phyloP scores from a whole-genome alignment of 2,113 vertebrate genomes.

The Halcyon senegalensis region DNA sequence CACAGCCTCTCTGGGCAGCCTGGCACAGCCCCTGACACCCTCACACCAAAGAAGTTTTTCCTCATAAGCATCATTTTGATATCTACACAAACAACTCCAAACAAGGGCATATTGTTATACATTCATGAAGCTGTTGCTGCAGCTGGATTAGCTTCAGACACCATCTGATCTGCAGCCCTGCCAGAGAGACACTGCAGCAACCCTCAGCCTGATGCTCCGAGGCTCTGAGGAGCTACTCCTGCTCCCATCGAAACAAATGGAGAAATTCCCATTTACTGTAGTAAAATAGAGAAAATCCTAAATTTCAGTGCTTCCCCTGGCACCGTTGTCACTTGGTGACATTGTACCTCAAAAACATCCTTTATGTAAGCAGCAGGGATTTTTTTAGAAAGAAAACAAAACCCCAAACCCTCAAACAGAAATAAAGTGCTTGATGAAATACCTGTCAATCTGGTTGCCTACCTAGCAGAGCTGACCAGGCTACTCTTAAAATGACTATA shows the following conservation, averaged over 20 bases:
- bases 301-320: neutral
- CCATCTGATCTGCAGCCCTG: neutral
- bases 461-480: neutral
- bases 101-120: neutral
- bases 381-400: neutral
- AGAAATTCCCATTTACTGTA: neutral
- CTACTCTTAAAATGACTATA: neutral
- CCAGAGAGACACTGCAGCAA: neutral
- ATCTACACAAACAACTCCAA: neutral
- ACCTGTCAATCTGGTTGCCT: neutral
- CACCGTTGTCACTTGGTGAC: neutral
- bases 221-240: neutral
- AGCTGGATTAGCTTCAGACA: neutral
- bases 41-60: neutral
- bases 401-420: neutral
- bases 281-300: neutral
- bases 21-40: neutral
- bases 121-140: neutral
- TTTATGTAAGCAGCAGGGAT: neutral
- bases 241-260: neutral
- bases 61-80: neutral
- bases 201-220: neutral
- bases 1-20: neutral
- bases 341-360: neutral
- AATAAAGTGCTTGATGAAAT: neutral